A percentile compares a stretch with the other conserved stretches of the same genome.
phyloP scores from a whole-genome alignment of 2,113 vertebrate species.

The Gymnogyps californianus region DNA sequence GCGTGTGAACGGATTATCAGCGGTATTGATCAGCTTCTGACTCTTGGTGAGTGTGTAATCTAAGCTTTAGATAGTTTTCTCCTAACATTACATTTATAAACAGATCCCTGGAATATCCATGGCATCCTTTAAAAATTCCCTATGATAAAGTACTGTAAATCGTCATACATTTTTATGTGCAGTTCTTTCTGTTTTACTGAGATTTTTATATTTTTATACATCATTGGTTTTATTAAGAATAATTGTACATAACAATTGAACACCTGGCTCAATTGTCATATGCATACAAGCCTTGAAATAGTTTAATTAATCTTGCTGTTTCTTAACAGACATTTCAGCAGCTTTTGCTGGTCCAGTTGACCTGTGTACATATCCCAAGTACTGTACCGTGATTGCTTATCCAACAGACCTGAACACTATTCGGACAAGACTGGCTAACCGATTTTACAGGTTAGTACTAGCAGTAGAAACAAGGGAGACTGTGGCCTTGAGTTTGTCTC shows the following conservation, averaged over 20 bases:
- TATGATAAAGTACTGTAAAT: neutral
- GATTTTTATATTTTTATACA: neutral
- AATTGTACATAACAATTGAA: neutral
- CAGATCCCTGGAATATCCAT: neutral
- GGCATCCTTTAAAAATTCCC: neutral
- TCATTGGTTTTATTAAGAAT: neutral
- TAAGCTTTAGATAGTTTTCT: neutral
- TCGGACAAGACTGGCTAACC: constrained; percentile 83
- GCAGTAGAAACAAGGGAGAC: neutral
- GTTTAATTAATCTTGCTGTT: neutral
- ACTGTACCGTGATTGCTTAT: constrained; percentile 92
- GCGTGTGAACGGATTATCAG: constrained; percentile 88
- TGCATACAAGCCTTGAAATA: neutral
- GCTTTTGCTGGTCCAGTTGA: constrained; percentile 94
- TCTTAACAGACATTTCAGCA: constrained; percentile 83
- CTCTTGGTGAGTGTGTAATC: constrained; percentile 77
- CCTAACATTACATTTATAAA: neutral
- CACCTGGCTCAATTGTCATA: neutral
- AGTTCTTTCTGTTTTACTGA: neutral
- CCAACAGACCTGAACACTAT: constrained; percentile 94
- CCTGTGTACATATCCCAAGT: constrained; percentile 88
- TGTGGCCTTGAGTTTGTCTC: neutral
- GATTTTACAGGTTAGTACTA: constrained; percentile 90
- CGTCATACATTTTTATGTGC: neutral
- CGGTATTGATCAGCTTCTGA: constrained; percentile 89